Base-by-base conservation (phyloP, 2,113 vertebrate genomes). In the Cnemophilus loriae region DNA sequence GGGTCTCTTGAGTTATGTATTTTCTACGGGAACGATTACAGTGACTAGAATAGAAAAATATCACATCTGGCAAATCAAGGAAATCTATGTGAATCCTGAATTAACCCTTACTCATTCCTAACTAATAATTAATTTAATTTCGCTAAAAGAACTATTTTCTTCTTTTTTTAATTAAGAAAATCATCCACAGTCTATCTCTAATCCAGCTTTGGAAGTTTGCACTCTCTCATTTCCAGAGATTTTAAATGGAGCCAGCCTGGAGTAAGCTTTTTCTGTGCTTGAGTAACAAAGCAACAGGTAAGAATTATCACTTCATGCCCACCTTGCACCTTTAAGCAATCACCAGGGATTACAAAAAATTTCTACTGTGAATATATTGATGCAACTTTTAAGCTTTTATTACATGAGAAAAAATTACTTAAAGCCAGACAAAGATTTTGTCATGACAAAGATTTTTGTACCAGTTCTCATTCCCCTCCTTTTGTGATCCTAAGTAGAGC, bases 1-100 rank as follows among this genome's bases (percentile, higher is more conserved):
- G 15, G 39, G 11, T 27, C 18, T 53, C 16, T 7, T 37, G 2
- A 47, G 14, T 59, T 35, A 61, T 0, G 0, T 37, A 17, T 80
- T 84, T 88, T 70, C 41, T 87, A 32, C 6, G 35, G 14, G 49
- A 53, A 80, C 57, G 9, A 42, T 46, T 61, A 61, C 26, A 71
- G 44, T 12, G 35, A 91, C 23, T 50, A 37, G 52, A 87, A 52
- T 0, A 78, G 28, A 65, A 83, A 83, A 59, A 35, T 9, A 64
- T 1, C 49, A 30, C 26, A 84, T 22, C 10, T 21, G 13, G n/a
- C 15, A 86, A 80, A 86, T 7, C 6, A 20, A 42, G 21, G 44
- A 79, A 63, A 84, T 20, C 23, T 30, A 3, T 7, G 12, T 60
- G 18, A 75, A 52, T 39, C 21, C 27, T 10, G 10, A 81, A 60